Base-by-base conservation (phyloP, 2,888 invertebrate genomes). In the Lycaena phlaeas region DNA sequence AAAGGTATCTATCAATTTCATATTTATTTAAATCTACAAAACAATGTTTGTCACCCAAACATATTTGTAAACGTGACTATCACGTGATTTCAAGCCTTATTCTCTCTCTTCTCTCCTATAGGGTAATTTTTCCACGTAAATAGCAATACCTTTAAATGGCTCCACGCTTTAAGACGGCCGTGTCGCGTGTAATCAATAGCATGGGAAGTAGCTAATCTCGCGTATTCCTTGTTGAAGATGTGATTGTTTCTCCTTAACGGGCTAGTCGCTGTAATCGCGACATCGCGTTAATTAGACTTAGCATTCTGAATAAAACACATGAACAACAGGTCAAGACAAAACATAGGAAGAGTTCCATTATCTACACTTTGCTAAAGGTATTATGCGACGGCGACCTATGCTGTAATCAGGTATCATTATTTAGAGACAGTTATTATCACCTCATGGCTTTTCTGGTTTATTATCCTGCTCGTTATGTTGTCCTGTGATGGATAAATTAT, bases 381-480 rank as follows among this genome's bases (percentile, higher is more conserved):
- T 48, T 56, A 54, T 52, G 52, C 57, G 64, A 61, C 27, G 40
- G 41, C 65, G 68, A 55, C 64, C 61, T 64, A 64, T 68, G 74
- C 70, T 57, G 71, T 75, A 79, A 82, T 81, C 82, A 75, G 76
- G 73, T 67, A 77, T 82, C 82, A 81, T 82, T 82, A 82, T 81
- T 81, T 79, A 81, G 81, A 72, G 67, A 75, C 77, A 70, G 70
- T 78, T 81, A 81, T 82, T 82, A 82, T 82, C 82, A 82, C 79
- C 81, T 76, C 76, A 65, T 79, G 78, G 79, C 77, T 75, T 79
- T 82, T 82, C 81, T 79, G 81, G 76, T 82, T 79, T 82, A 82
- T 81, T 81, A 82, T 81, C 78, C 72, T 72, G 76, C 78, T 82
- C 81, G 82, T 82, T 82, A 82, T 82, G 79, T 69, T 81, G 81